Conservation (phyloP, 2,113 vertebrate species). For the Alethe castanea region DNA sequence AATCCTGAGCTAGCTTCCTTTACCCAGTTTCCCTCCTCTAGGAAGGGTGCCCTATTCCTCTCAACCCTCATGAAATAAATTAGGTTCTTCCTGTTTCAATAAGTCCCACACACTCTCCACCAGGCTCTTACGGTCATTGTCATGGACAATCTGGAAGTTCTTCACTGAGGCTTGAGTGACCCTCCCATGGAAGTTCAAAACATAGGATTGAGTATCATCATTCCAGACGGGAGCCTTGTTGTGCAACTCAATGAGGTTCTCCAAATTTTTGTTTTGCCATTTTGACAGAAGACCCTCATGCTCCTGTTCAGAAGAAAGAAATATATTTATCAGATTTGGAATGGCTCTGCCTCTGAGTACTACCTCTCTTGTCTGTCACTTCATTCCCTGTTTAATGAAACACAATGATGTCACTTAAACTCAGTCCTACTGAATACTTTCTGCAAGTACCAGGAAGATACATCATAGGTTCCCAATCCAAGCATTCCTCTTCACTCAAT, state of each 20-base stretch:
- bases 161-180: conserved; percentile 97
- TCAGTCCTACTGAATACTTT: neutral
- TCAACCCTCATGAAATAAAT: neutral
- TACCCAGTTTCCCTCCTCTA: neutral
- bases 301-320: conserved; percentile 76
- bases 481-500: neutral
- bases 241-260: conserved; percentile 93
- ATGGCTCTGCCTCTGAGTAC: neutral
- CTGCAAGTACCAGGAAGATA: neutral
- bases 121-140: conserved; percentile 87
- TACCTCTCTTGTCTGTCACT: neutral
- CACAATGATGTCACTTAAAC: neutral
- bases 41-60: neutral
- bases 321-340: neutral
- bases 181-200: conserved; percentile 94
- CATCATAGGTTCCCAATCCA: neutral
- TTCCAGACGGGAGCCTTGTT: conserved; percentile 98
- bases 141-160: conserved; percentile 98
- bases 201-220: conserved; percentile 95
- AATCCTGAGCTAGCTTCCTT: neutral
- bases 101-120: neutral
- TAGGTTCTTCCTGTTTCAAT: neutral
- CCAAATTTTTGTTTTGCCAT: conserved; percentile 87
- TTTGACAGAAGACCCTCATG: conserved; percentile 88
- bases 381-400: neutral